Conservation (phyloP, 2,113 vertebrate species). For the Tachysurus fulvidraco region DNA sequence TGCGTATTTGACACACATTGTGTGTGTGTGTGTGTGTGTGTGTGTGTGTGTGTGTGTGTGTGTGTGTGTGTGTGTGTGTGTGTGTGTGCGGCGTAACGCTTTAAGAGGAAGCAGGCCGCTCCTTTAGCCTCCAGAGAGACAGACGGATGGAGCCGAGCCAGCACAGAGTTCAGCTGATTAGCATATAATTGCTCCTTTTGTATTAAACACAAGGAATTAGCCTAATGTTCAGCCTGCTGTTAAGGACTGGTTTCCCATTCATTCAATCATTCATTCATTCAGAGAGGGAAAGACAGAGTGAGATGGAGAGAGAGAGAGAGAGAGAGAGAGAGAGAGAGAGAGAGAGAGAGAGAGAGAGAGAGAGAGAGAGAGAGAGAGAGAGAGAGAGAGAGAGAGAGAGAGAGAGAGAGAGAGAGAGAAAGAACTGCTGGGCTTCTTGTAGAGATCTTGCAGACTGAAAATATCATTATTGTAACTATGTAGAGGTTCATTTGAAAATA, state of each 20-base stretch:
- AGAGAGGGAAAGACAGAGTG: constrained; percentile 34
- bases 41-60: constrained; percentile 16
- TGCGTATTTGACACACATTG: constrained; percentile 31
- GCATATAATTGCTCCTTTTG: constrained; percentile 82
- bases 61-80: background rate
- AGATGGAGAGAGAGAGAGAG: constrained; percentile 32
- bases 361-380: constrained; percentile 27
- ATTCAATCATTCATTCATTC: constrained; percentile 42
- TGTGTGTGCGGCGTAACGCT: constrained; percentile 24
- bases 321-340: constrained; percentile 31
- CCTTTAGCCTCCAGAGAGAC: constrained; percentile 44
- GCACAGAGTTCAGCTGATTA: constrained; percentile 77
- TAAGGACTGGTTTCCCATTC: constrained; percentile 55
- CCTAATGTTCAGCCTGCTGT: constrained; percentile 55
- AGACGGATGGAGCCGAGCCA: constrained; percentile 65
- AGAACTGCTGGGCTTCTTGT: constrained; percentile 9
- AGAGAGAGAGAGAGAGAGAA: constrained; percentile 29
- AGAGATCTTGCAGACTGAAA: background rate
- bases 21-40: background rate
- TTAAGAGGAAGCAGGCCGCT: constrained; percentile 56
- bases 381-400: constrained; percentile 37
- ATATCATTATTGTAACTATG: background rate
- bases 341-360: constrained; percentile 37
- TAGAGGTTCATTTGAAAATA: background rate
- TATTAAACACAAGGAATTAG: constrained; percentile 74